Evolutionary conservation across 1,140 invertebrate species (phyloP).

Genomic region (Venturia canescens): DNA sequence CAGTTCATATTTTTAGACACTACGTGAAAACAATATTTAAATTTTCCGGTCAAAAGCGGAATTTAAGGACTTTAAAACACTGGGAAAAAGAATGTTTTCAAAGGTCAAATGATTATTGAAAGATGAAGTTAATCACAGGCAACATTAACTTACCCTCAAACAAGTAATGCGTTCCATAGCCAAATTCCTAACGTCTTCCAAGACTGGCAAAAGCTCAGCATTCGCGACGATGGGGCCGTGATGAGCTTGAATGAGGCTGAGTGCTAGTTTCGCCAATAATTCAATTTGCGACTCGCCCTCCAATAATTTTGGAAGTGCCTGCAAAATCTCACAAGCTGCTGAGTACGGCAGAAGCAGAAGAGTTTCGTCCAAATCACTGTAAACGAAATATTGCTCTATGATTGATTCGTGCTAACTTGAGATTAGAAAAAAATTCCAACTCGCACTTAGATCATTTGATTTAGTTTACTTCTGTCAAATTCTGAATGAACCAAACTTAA

Average conservation of each 20-base stretch:
- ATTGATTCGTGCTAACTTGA: too few relatives aligned
- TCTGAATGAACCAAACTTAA: too few relatives aligned
- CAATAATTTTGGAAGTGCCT: constrained; percentile 83
- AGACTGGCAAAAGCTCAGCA: constrained; percentile 81
- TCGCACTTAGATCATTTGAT: too few relatives aligned
- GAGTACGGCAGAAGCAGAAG: constrained; percentile 91
- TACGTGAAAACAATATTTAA: too few relatives aligned
- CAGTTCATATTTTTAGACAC: too few relatives aligned
- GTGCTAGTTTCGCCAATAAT: constrained; percentile 83
- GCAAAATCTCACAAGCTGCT: constrained; percentile 87
- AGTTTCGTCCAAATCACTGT: constrained; percentile 93
- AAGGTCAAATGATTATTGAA: too few relatives aligned
- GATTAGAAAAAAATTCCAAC: too few relatives aligned
- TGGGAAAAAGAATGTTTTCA: too few relatives aligned
- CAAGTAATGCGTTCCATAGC: constrained; percentile 79
- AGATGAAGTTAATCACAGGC: constrained; percentile 34
- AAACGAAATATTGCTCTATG: constrained; percentile 60
- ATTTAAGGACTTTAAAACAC: too few relatives aligned
- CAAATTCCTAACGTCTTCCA: constrained; percentile 83
- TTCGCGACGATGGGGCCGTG: constrained; percentile 88
- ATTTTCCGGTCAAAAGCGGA: too few relatives aligned
- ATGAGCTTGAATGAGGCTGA: constrained; percentile 91
- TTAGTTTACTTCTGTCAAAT: too few relatives aligned
- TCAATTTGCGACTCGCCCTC: constrained; percentile 85
- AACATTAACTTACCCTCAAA: constrained; percentile 79